Conservation (phyloP, 2,113 vertebrate species). For the Nothobranchius furzeri region DNA sequence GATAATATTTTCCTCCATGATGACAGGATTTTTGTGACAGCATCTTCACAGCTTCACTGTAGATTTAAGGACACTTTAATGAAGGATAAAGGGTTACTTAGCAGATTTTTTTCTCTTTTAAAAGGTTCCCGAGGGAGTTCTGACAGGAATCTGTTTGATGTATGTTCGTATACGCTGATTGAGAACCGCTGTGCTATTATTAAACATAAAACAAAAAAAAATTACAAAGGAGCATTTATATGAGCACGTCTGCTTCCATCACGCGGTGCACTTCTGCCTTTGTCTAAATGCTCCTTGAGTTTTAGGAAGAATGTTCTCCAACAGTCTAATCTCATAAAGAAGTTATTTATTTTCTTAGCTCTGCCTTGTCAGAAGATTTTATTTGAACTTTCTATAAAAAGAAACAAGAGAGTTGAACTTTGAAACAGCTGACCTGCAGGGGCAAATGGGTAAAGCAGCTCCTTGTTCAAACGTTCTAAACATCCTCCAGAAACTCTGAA, state of each 20-base stretch:
- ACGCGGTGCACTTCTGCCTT: slow-evolving; percentile 11
- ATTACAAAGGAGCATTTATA: slow-evolving; percentile 17
- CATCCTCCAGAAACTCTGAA: slow-evolving; percentile 21
- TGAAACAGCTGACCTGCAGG: slow-evolving; percentile 21
- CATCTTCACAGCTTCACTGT: slow-evolving; percentile 57
- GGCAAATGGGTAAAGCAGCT: slow-evolving; percentile 36
- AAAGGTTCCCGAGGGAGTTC: slow-evolving; percentile 34
- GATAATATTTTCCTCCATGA: slow-evolving; percentile 54
- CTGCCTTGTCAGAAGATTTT: neutral
- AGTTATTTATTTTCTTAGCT: neutral
- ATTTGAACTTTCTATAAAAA: neutral
- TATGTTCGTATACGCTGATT: slow-evolving; percentile 30
- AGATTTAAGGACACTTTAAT: slow-evolving; percentile 60
- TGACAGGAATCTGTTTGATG: slow-evolving; percentile 29
- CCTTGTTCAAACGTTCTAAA: slow-evolving; percentile 36
- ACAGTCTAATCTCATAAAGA: neutral
- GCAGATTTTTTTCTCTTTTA: slow-evolving; percentile 37
- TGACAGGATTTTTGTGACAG: slow-evolving; percentile 62
- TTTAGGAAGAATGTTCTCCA: slow-evolving; percentile 6
- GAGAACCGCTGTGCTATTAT: slow-evolving; percentile 5
- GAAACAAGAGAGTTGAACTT: slow-evolving; percentile 12
- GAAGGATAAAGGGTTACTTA: slow-evolving; percentile 43
- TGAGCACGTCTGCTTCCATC: slow-evolving; percentile 8
- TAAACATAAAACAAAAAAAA: slow-evolving; percentile 32
- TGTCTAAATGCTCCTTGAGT: slow-evolving; percentile 7